These are phyloP conservation scores for Ctenoplectra terminalis DNA, from an alignment of 1,140 invertebrate species.

Conservation along the genomic window DNA sequence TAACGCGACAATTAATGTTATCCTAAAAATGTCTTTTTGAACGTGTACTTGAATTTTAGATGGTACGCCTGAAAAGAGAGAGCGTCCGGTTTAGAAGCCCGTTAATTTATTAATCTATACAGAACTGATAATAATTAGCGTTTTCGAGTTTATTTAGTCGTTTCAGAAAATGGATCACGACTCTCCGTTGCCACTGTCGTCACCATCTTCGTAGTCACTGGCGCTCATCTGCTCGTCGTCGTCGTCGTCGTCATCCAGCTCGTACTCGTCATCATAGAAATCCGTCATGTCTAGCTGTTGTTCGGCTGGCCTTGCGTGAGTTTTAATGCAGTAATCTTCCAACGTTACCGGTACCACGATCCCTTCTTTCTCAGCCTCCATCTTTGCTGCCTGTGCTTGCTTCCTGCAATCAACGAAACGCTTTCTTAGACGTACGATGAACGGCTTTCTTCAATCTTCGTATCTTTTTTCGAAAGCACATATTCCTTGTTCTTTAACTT, in stretches of 20 bases:
- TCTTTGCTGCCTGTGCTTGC: conserved; percentile 96
- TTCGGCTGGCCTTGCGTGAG: conserved; percentile 90
- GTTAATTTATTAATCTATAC: conserved; percentile 78
- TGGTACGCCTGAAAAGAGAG: conserved; percentile 54
- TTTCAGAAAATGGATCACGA: conserved; percentile 83
- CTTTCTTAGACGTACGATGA: background rate
- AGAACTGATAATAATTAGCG: conserved; percentile 71
- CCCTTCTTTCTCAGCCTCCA: conserved; percentile 97
- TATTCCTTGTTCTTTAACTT: background rate
- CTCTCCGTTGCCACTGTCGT: conserved; percentile 92
- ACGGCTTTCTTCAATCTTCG: background rate
- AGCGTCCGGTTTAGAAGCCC: conserved; percentile 75
- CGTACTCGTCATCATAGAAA: conserved; percentile 97
- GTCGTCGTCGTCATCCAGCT: conserved; percentile 90
- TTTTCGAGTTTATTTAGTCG: conserved; percentile 46
- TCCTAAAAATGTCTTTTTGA: conserved; percentile 3
- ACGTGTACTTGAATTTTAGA: conserved; percentile 51
- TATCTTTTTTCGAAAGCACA: background rate
- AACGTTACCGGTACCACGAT: conserved; percentile 98
- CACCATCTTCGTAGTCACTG: conserved; percentile 88
- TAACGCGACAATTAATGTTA: conserved; percentile 15
- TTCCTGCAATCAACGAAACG: conserved; percentile 86
- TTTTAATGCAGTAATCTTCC: conserved; percentile 99
- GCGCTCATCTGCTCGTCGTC: conserved; percentile 85
- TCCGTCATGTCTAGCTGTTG: conserved; percentile 93